Percentiles rank a stretch among this genome's conserved stretches.
phyloP scores from a whole-genome alignment of 2,888 invertebrate species.

The Trichopria drosophilae region DNA sequence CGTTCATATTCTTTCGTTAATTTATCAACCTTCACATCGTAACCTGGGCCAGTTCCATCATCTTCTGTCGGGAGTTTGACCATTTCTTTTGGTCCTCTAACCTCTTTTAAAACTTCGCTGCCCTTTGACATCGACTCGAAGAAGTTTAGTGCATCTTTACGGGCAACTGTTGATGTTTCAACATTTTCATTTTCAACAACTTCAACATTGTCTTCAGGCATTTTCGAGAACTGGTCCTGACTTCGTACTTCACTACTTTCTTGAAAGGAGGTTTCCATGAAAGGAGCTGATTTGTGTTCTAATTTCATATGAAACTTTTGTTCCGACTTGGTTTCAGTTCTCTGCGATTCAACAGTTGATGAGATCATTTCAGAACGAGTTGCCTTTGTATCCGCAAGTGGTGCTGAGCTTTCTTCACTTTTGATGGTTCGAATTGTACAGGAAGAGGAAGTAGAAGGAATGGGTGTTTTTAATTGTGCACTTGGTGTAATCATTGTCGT shows the following conservation, averaged over 20 bases:
- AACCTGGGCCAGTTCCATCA: constrained; percentile 45
- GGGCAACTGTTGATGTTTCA: constrained; percentile 66
- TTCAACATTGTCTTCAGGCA: constrained; percentile 40
- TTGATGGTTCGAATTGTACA: constrained; percentile 46
- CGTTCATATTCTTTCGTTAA: constrained; percentile 55
- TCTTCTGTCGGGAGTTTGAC: constrained; percentile 49
- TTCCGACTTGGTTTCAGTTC: constrained; percentile 54
- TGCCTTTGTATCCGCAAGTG: constrained; percentile 38
- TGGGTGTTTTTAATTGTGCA: constrained; percentile 46
- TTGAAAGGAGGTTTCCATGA: constrained; percentile 36
- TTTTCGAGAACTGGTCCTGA: constrained; percentile 24
- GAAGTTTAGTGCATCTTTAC: constrained; percentile 68
- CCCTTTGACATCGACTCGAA: constrained; percentile 69
- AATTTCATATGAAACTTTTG: constrained; percentile 57
- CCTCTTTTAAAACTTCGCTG: constrained; percentile 47
- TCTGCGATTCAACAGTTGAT: constrained; percentile 53
- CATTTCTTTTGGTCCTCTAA: constrained; percentile 56
- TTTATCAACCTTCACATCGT: constrained; percentile 53
- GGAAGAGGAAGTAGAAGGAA: constrained; percentile 40
- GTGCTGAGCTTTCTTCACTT: constrained; percentile 37
- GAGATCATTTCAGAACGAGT: constrained; percentile 53
- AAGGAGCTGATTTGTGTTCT: constrained; percentile 53
- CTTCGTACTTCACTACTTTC: constrained; percentile 35
- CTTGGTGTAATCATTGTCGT: constrained; percentile 52
- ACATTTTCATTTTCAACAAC: constrained; percentile 54